These are phyloP conservation scores for Psilopsiagon aurifrons DNA, from an alignment of 2,113 vertebrate species.

Conservation along the genomic window DNA sequence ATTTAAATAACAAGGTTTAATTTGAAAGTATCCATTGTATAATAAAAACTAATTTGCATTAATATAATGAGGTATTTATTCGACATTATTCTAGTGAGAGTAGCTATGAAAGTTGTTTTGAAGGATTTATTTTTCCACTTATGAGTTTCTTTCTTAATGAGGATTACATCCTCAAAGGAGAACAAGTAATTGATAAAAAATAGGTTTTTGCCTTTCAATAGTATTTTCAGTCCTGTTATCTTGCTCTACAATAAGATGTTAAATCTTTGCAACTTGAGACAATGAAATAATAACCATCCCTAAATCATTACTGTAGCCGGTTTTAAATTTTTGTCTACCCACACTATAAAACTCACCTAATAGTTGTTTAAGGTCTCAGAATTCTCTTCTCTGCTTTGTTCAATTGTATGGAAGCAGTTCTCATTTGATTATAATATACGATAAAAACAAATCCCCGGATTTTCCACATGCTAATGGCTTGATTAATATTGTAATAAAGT, in stretches of 20 bases:
- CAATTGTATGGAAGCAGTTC: background rate
- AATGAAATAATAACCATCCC: slow-evolving; percentile 3
- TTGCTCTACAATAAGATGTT: slow-evolving; percentile 31
- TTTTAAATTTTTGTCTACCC: background rate
- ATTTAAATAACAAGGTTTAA: slow-evolving; percentile 29
- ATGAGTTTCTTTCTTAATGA: slow-evolving; percentile 21
- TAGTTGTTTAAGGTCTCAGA: background rate
- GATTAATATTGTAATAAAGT: background rate
- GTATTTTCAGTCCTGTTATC: slow-evolving; percentile 10
- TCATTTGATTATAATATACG: background rate
- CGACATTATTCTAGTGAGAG: slow-evolving; percentile 46
- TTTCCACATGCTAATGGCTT: background rate
- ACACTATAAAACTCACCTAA: background rate
- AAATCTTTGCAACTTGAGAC: background rate
- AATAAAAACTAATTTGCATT: slow-evolving; percentile 57
- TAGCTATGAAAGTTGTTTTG: slow-evolving; percentile 53
- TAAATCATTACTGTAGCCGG: background rate
- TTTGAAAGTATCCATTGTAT: slow-evolving; percentile 30
- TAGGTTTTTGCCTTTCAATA: slow-evolving; percentile 16
- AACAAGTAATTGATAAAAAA: slow-evolving; percentile 61
- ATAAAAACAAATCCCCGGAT: background rate
- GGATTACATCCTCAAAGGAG: slow-evolving; percentile 54
- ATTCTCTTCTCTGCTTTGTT: slow-evolving; percentile 21
- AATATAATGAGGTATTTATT: slow-evolving; percentile 49
- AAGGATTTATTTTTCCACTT: slow-evolving; percentile 67